These are phyloP conservation scores for Callopanchax toddi DNA, from an alignment of 2,113 vertebrate genomes.

Conservation along the genomic window DNA sequence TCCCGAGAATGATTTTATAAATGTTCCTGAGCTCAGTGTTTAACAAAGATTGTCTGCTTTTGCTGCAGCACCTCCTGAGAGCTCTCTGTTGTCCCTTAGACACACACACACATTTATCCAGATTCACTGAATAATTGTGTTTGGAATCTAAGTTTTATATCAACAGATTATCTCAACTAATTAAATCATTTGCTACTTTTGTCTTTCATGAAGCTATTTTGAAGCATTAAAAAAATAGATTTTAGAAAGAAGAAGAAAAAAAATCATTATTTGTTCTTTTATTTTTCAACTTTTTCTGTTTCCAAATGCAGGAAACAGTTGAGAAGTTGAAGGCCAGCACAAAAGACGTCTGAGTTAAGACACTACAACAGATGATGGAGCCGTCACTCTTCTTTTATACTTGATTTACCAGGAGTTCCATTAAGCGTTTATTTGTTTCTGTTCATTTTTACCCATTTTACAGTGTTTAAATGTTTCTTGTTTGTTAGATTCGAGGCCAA, in stretches of 20 bases:
- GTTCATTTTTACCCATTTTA: constrained; percentile 65
- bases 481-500: constrained; percentile 62
- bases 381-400: constrained; percentile 65
- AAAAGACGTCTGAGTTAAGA: constrained; percentile 88
- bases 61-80: too few relatives aligned
- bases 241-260: too few relatives aligned
- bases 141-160: too few relatives aligned
- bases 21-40: too few relatives aligned
- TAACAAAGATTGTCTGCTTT: too few relatives aligned
- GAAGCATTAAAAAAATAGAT: too few relatives aligned
- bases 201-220: too few relatives aligned
- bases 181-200: too few relatives aligned
- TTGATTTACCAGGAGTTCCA: constrained; percentile 68
- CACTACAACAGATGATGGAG: constrained; percentile 38
- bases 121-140: background rate
- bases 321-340: constrained; percentile 91
- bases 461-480: constrained; percentile 57
- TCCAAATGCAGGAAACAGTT: constrained; percentile 85
- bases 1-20: too few relatives aligned
- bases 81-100: too few relatives aligned
- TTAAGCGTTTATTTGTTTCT: constrained; percentile 58
- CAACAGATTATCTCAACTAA: too few relatives aligned
- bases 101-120: background rate
- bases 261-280: too few relatives aligned
- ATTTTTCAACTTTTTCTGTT: background rate